Conservation (phyloP, 2,113 vertebrate genomes). For the Spilogale gracilis region DNA sequence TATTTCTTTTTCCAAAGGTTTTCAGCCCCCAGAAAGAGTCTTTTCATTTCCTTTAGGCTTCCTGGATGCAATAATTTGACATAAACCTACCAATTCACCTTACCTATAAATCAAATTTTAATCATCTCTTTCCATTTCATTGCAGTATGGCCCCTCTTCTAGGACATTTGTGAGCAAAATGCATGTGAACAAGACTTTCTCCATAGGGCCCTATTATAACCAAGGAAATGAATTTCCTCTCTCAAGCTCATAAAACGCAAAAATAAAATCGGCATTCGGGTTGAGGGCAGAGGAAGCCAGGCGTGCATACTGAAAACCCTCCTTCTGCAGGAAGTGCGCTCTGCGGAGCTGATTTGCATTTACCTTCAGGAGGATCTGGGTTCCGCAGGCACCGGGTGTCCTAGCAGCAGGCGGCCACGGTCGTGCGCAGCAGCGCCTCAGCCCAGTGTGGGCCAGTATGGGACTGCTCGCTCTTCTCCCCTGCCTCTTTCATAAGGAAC, state of each 20-base stretch:
- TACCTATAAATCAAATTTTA: constrained; percentile 68
- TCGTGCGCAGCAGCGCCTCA: neutral
- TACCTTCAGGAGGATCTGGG: constrained; percentile 4
- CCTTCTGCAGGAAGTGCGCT: neutral
- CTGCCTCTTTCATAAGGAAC: neutral
- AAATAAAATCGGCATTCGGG: constrained; percentile 58
- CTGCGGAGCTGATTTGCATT: neutral
- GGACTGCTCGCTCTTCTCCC: neutral
- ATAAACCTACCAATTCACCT: constrained; percentile 48
- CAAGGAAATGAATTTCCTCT: constrained; percentile 74
- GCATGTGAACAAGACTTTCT: constrained; percentile 71
- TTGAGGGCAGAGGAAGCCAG: neutral
- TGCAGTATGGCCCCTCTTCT: constrained; percentile 7
- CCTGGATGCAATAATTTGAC: constrained; percentile 48
- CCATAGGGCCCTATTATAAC: constrained; percentile 65
- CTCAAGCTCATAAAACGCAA: constrained; percentile 73
- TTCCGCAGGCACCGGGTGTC: fast-evolving
- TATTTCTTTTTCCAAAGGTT: constrained; percentile 59
- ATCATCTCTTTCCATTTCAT: constrained; percentile 59
- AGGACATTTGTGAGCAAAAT: constrained; percentile 66
- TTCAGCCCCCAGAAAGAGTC: neutral
- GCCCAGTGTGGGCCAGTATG: fast-evolving
- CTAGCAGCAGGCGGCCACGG: neutral
- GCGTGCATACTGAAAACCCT: neutral
- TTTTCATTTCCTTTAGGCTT: constrained; percentile 52